phyloP scores from a whole-genome alignment of 2,888 invertebrate species.

The Trichogramma evanescens region DNA sequence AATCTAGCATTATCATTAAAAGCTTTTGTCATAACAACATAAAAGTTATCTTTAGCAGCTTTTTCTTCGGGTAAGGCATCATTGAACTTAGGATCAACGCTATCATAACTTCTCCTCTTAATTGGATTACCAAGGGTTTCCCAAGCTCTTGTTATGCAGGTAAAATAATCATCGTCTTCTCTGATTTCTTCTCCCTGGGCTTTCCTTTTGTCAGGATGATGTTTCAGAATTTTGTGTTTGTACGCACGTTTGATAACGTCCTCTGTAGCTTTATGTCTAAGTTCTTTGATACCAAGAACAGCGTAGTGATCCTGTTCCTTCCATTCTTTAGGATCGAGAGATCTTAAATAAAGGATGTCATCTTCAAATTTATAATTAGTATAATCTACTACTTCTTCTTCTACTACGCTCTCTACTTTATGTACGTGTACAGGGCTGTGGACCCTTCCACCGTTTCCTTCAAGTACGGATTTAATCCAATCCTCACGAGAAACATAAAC shows the following conservation, averaged over 20 bases:
- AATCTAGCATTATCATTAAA: constrained; percentile 80
- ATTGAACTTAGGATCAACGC: constrained; percentile 91
- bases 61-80: constrained; percentile 72
- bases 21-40: constrained; percentile 54
- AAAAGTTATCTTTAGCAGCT: constrained; percentile 77
- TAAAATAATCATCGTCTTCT: constrained; percentile 93
- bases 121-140: constrained; percentile 77
- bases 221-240: constrained; percentile 78
- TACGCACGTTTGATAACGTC: constrained; percentile 91
- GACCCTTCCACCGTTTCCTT: constrained; percentile 29
- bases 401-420: constrained; percentile 18
- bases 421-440: constrained; percentile 27
- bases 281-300: constrained; percentile 80
- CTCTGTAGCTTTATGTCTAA: constrained; percentile 79
- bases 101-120: constrained; percentile 88
- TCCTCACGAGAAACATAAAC: constrained; percentile 41
- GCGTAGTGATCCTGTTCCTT: constrained; percentile 97
- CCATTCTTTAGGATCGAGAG: constrained; percentile 93
- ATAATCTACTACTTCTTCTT: constrained; percentile 40
- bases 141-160: constrained; percentile 96
- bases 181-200: constrained; percentile 80
- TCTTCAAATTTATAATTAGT: constrained; percentile 56
- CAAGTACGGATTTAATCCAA: constrained; percentile 38
- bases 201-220: constrained; percentile 97
- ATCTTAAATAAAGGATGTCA: constrained; percentile 75